A percentile compares a stretch with the other conserved stretches of the same genome.
phyloP scores from a whole-genome alignment of 2,797 vertebrate genomes.

The Amblyopsis hoosieri region DNA sequence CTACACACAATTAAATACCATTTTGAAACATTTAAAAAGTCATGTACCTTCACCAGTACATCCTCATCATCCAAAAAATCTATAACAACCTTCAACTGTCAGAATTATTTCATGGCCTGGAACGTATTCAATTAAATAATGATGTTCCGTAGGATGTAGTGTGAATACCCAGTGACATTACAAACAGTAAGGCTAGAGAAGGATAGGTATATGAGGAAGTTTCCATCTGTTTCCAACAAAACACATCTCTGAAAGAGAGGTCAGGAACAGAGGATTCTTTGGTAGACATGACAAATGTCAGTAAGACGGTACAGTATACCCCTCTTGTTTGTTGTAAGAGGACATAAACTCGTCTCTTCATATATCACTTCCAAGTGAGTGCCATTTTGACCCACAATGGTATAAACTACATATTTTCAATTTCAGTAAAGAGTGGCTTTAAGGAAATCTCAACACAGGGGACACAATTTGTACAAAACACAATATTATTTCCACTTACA shows the following conservation, averaged over 20 bases:
- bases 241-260: constrained; percentile 25
- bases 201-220: constrained; percentile 37
- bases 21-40: constrained; percentile 15
- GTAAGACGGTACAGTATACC: constrained; percentile 1
- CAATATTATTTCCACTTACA: constrained; percentile 43
- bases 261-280: constrained; percentile 70
- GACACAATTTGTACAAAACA: constrained; percentile 49
- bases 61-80: too few relatives aligned
- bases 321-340: constrained; percentile 17
- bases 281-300: constrained; percentile 56
- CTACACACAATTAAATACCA: constrained; percentile 36
- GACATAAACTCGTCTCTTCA: constrained; percentile 56
- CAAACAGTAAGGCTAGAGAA: constrained; percentile 50
- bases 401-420: constrained; percentile 37
- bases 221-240: constrained; percentile 40
- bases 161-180: constrained; percentile 39
- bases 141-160: constrained; percentile 7
- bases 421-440: constrained; percentile 41
- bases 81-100: too few relatives aligned
- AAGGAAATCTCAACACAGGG: constrained; percentile 31
- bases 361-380: constrained; percentile 29
- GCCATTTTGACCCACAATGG: constrained; percentile 18
- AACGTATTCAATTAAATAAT: background rate
- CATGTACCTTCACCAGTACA: background rate
- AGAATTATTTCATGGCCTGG: too few relatives aligned